These are phyloP conservation scores for Hartigia nigra DNA, from an alignment of 2,888 invertebrate species.

Conservation along the genomic window DNA sequence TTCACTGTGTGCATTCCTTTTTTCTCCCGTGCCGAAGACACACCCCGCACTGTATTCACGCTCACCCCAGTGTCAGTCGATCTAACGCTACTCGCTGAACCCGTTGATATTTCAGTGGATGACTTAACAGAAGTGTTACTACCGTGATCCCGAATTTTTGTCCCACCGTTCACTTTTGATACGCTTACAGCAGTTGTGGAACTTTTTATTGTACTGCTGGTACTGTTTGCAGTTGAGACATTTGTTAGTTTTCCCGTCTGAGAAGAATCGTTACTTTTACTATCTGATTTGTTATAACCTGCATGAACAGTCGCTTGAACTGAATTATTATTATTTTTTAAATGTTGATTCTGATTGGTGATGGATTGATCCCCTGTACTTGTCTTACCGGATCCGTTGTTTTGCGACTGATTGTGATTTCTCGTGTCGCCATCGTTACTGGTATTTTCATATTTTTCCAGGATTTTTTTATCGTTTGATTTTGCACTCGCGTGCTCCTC, in stretches of 20 bases:
- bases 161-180: neutral
- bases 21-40: constrained; percentile 61
- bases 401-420: neutral
- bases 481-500: neutral
- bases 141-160: constrained; percentile 31
- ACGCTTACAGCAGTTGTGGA: neutral
- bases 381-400: neutral
- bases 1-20: constrained; percentile 58
- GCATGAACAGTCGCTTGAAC: neutral
- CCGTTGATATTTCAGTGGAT: constrained; percentile 49
- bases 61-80: constrained; percentile 63
- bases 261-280: neutral
- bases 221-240: neutral
- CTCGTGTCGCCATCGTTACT: neutral
- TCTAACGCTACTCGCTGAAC: constrained; percentile 52
- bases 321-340: neutral
- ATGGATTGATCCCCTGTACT: neutral
- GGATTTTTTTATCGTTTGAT: neutral
- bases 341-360: neutral
- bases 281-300: neutral
- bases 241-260: neutral
- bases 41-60: constrained; percentile 57
- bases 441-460: neutral
- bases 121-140: constrained; percentile 51
- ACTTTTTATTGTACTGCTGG: neutral